These are phyloP conservation scores for Istiophorus platypterus DNA, from an alignment of 2,113 vertebrate species.

Conservation along the genomic window DNA sequence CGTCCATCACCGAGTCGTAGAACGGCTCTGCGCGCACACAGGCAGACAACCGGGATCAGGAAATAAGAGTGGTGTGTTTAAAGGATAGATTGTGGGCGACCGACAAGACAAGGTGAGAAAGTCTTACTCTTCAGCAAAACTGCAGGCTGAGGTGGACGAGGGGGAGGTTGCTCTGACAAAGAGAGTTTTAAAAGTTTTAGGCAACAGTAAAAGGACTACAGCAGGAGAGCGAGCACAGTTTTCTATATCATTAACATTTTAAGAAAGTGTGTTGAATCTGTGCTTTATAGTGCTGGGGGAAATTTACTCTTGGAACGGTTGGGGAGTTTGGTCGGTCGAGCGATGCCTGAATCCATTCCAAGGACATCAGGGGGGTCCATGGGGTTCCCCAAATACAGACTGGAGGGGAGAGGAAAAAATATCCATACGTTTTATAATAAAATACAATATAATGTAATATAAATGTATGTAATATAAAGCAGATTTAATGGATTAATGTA, in stretches of 20 bases:
- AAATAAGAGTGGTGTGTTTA: constrained; percentile 15
- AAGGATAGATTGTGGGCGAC: background rate
- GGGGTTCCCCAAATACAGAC: constrained; percentile 97
- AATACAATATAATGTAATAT: too few species aligned
- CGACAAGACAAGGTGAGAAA: constrained; percentile 21
- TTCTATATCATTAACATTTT: background rate
- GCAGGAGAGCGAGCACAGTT: background rate
- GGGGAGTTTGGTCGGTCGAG: constrained; percentile 91
- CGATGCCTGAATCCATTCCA: constrained; percentile 86
- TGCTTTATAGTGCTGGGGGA: background rate
- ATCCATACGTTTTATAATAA: too few species aligned
- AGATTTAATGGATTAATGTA: background rate
- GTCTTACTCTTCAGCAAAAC: constrained; percentile 94
- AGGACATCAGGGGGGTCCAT: constrained; percentile 98
- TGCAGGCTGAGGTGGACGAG: constrained; percentile 94
- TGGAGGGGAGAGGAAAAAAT: constrained; percentile 60
- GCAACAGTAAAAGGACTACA: too few species aligned
- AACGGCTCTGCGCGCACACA: constrained; percentile 85
- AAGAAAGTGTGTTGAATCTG: background rate
- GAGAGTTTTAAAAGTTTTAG: too few species aligned
- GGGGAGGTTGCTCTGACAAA: constrained; percentile 91
- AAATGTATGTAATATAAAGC: too few species aligned
- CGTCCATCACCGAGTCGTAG: constrained; percentile 92
- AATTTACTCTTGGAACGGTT: constrained; percentile 93
- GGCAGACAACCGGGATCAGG: background rate